Evolutionary conservation across 92 coral and sea anemone species (phyloP).

Genomic region (Plumapathes pennacea): DNA sequence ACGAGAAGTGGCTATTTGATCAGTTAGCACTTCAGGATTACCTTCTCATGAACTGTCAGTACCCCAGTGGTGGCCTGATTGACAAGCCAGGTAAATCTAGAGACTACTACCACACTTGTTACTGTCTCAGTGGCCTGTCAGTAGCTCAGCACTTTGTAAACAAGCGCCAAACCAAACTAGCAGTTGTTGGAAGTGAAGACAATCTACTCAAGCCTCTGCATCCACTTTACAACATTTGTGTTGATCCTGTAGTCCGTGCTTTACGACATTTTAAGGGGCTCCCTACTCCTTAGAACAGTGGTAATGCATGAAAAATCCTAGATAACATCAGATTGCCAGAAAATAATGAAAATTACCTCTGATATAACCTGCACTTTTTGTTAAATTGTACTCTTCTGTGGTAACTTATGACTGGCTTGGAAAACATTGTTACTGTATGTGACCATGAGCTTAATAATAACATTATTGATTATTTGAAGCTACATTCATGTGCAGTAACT

Average conservation of each 20-base stretch:
- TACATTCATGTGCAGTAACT: no score
- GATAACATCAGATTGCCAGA: no score
- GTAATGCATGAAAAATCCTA: no score
- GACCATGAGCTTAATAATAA: no score
- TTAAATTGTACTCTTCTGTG: no score
- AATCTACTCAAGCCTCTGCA: constrained; percentile 80
- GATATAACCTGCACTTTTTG: no score
- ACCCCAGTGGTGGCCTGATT: constrained; percentile 83
- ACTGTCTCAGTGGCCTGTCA: constrained; percentile 93
- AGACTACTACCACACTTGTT: constrained; percentile 96
- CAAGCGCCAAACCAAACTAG: constrained; percentile 55
- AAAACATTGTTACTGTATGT: no score
- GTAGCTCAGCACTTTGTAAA: constrained; percentile 91
- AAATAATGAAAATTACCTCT: no score
- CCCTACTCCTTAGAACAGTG: constrained; percentile 60
- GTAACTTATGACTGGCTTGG: no score
- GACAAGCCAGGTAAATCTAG: constrained; percentile 98
- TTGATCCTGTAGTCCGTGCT: constrained; percentile 76
- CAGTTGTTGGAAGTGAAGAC: constrained; percentile 69
- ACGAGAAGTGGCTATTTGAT: constrained; percentile 94
- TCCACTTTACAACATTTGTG: constrained; percentile 83
- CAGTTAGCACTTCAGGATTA: constrained; percentile 90
- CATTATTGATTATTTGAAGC: no score
- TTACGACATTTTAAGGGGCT: constrained; percentile 62
- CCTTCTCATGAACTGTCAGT: constrained; percentile 84